Evolutionary conservation across 35 echinoderm and acorn worm genomes (phyloP), one percentile per base, ranked within the genome.

Genomic region (Patiria miniata): DNA sequence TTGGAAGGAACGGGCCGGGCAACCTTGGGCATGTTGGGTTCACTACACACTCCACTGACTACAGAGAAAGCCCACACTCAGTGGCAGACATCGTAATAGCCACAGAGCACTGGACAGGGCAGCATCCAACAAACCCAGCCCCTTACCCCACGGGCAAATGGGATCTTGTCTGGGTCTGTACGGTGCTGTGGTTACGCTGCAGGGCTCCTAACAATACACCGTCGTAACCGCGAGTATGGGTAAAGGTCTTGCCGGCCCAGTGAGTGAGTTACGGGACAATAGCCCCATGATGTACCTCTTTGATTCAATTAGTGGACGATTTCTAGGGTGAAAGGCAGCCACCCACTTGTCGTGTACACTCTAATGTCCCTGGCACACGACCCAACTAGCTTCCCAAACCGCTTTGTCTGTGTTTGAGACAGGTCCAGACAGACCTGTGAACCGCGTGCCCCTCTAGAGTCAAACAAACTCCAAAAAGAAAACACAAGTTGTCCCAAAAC

Each of bases 361-460:
- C 65, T 73, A 73, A 73, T 73, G 65, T 73, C 26, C 15, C 1
- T 73, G 65, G 65, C 65, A 73, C 65, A 73, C 65, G 65, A 73
- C 65, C 22, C 21, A 30, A 73, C 29, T 30, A 34, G 65, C 23
- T 73, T 73, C 3, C 61, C 22, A 73, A 73, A 73, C 65, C 19
- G 65, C 65, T 73, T 73, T 73, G 65, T 73, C 26, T 2, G 26
- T 32, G 65, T 73, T 73, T 73, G 65, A 30, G 65, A 73, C 65
- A 73, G 34, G 65, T 73, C 65, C 65, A 73, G 65, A 73, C 65
- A 73, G 8, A 73, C 8, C 26, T 36, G 26, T 36, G 21, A 14
- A 30, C 65, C 14, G 65, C 7, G 65, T 73, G 21, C 7, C 65
- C n/a, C 19, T 32, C 7, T 73, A 34, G 29, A 30, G 65, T 14